Conservation (phyloP, 2,113 vertebrate species). For the Malaclemys terrapin region DNA sequence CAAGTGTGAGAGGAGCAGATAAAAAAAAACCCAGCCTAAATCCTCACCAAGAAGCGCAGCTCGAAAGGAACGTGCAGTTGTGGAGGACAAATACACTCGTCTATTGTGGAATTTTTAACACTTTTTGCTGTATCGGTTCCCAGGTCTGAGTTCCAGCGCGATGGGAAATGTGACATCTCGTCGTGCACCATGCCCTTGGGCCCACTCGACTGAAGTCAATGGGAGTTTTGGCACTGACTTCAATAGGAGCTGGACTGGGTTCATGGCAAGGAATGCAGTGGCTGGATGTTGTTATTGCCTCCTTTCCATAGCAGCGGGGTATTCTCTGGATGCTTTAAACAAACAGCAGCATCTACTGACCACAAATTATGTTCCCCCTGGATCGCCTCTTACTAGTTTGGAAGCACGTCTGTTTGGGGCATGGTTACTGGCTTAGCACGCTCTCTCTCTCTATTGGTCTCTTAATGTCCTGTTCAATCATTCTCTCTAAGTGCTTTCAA, state of each 20-base stretch:
- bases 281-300: background rate
- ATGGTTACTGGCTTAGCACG: no score
- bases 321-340: background rate
- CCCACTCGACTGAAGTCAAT: no score
- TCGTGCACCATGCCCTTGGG: no score
- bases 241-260: fast-evolving
- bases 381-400: no score
- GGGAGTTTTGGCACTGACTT: background rate
- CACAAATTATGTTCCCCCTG: no score
- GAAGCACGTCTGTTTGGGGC: no score
- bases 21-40: fast-evolving
- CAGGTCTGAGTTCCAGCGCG: fast-evolving
- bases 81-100: background rate
- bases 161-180: fast-evolving
- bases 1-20: fast-evolving
- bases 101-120: fast-evolving
- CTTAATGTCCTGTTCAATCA: no score
- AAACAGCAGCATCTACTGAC: background rate
- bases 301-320: background rate
- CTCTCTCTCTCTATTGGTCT: no score
- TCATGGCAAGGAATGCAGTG: fast-evolving
- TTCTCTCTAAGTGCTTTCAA: no score
- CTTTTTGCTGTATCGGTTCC: background rate
- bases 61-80: background rate
- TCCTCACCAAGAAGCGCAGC: fast-evolving